phyloP scores from a whole-genome alignment of 2,888 invertebrate species.

The Sialis lutaria region DNA sequence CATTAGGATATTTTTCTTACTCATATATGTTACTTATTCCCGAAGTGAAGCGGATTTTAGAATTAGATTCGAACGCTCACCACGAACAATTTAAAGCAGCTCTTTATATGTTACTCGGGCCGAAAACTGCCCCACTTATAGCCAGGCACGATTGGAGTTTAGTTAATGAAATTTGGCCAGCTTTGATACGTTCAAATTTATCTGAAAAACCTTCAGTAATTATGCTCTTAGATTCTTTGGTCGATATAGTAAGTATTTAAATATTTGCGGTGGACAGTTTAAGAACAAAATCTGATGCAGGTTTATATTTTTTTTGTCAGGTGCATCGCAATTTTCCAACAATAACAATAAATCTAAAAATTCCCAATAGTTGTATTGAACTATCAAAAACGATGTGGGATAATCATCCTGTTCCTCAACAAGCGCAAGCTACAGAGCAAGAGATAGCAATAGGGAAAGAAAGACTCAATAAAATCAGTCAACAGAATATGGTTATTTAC shows the following conservation, averaged over 20 bases:
- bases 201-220: constrained; percentile 76
- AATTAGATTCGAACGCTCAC: constrained; percentile 35
- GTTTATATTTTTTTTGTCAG: background rate
- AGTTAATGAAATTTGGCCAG: constrained; percentile 57
- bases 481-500: constrained; percentile 32
- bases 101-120: constrained; percentile 56
- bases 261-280: background rate
- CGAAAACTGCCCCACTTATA: constrained; percentile 42
- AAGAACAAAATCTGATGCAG: background rate
- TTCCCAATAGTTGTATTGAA: constrained; percentile 32
- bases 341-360: constrained; percentile 36
- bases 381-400: constrained; percentile 30
- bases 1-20: constrained; percentile 47
- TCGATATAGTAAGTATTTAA: constrained; percentile 21
- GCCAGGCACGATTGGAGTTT: constrained; percentile 62
- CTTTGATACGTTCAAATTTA: constrained; percentile 55
- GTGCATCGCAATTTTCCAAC: constrained; percentile 42
- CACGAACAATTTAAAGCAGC: constrained; percentile 65
- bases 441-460: constrained; percentile 24
- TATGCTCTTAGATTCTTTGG: constrained; percentile 36
- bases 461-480: constrained; percentile 22
- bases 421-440: constrained; percentile 21
- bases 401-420: constrained; percentile 21
- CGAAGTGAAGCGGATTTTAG: constrained; percentile 38
- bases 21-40: constrained; percentile 51